These are phyloP conservation scores for Drosophila testacea DNA, from an alignment of 2,888 invertebrate genomes.

Conservation along the genomic window DNA sequence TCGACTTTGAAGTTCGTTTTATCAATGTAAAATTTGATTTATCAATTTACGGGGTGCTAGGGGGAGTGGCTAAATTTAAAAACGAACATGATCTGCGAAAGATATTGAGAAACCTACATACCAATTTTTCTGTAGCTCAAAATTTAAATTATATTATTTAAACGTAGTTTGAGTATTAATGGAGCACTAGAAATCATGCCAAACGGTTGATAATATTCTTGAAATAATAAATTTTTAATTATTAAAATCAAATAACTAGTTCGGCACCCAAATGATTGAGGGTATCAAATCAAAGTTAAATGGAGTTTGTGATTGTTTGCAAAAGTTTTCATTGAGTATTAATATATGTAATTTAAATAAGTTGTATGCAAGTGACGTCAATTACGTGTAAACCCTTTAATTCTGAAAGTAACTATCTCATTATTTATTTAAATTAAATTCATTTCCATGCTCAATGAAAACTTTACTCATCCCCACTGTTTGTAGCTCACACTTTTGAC, in stretches of 20 bases:
- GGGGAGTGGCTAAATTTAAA: too few relatives aligned
- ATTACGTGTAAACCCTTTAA: background rate
- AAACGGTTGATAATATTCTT: background rate
- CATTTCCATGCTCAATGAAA: slow-evolving; percentile 8
- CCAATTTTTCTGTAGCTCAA: too few relatives aligned
- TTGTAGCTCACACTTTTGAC: slow-evolving; percentile 1
- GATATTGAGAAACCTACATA: too few relatives aligned
- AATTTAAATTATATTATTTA: too few relatives aligned
- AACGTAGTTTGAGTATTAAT: too few relatives aligned
- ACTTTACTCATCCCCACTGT: slow-evolving; percentile 10
- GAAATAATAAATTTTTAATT: background rate
- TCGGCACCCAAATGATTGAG: background rate
- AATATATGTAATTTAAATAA: slow-evolving; percentile 13
- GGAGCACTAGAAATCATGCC: too few relatives aligned
- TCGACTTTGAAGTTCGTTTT: too few relatives aligned
- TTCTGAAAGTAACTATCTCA: slow-evolving; percentile 4
- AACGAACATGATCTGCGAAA: too few relatives aligned
- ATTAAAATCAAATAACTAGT: background rate
- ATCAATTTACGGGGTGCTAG: too few relatives aligned
- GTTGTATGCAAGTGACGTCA: slow-evolving; percentile 20
- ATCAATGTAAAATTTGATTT: too few relatives aligned
- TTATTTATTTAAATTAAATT: slow-evolving; percentile 49
- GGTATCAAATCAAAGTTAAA: slow-evolving; percentile 1
- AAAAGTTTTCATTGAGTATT: slow-evolving; percentile 13
- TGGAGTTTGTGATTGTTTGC: slow-evolving; percentile 5